Percentiles rank a stretch among this genome's conserved stretches.
Evolutionary conservation across 2,113 vertebrate species (phyloP).

Genomic region (Tragelaphus buxtoni): DNA sequence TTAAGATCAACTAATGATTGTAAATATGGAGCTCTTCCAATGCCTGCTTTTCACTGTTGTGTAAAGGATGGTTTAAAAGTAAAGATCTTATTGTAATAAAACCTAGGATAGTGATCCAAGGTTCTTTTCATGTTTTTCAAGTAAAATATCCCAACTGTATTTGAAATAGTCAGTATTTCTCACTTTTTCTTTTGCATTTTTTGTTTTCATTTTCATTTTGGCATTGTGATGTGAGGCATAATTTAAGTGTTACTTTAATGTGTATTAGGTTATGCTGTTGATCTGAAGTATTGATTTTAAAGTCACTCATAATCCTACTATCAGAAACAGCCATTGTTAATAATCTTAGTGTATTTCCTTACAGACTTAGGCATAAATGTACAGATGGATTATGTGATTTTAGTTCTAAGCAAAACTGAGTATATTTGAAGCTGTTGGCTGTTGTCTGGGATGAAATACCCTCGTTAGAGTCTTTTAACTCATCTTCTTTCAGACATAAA

Average conservation of each 20-base stretch:
- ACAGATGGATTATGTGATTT: not conserved
- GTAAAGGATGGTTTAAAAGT: not conserved
- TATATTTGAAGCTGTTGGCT: not conserved
- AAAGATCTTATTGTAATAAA: not conserved
- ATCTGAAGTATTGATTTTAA: conserved; percentile 9
- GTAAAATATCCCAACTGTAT: not conserved
- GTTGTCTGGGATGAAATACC: not conserved
- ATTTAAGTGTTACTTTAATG: conserved; percentile 28
- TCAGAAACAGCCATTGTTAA: not conserved
- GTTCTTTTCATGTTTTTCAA: conserved; percentile 10
- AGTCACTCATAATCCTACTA: not conserved
- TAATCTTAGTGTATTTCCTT: not conserved
- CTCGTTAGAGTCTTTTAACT: conserved; percentile 9
- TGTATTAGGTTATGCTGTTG: not conserved
- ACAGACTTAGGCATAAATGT: not conserved
- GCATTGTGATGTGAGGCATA: not conserved
- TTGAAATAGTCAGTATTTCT: conserved; percentile 45
- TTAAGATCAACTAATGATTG: not conserved
- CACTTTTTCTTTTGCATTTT: not conserved
- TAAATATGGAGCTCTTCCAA: not conserved
- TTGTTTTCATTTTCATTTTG: not conserved
- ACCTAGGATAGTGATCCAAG: not conserved
- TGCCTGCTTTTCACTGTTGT: not conserved
- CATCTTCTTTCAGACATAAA: not conserved
- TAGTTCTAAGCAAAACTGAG: not conserved